These are phyloP conservation scores for Zonotrichia albicollis DNA, from an alignment of 2,797 vertebrate genomes.

Conservation along the genomic window DNA sequence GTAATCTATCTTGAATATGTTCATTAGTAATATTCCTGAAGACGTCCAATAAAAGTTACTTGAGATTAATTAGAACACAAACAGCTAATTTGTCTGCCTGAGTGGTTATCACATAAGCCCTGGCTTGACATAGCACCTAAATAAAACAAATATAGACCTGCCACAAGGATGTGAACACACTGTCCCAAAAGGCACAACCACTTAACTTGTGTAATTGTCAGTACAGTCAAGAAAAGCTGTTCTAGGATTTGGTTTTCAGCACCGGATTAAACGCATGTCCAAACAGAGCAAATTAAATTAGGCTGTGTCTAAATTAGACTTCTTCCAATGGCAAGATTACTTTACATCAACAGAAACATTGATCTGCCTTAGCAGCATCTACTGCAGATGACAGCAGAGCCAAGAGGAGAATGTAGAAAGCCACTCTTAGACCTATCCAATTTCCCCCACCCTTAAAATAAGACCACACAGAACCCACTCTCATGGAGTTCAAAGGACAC, in stretches of 20 bases:
- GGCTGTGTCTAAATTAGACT: conserved; percentile 70
- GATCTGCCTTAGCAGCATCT: conserved; percentile 39
- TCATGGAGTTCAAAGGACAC: neutral
- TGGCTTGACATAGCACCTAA: conserved; percentile 70
- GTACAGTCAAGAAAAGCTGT: conserved; percentile 59
- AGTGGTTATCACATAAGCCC: conserved; percentile 51
- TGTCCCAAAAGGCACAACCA: conserved; percentile 55
- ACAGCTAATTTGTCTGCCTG: conserved; percentile 58
- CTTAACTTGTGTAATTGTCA: conserved; percentile 65
- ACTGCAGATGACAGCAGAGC: conserved; percentile 8
- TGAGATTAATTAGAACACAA: conserved; percentile 70
- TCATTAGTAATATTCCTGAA: conserved; percentile 65
- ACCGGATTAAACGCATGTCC: conserved; percentile 65
- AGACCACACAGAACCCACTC: neutral
- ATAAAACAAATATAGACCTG: conserved; percentile 67
- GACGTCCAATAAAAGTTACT: conserved; percentile 56
- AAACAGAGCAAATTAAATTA: conserved; percentile 79
- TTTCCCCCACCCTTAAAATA: neutral
- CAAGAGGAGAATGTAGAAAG: conserved; percentile 8
- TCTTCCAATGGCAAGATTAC: conserved; percentile 67
- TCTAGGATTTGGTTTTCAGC: conserved; percentile 67
- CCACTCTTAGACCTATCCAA: neutral
- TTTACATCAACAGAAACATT: conserved; percentile 59
- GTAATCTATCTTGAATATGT: conserved; percentile 54
- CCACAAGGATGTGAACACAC: conserved; percentile 30